phyloP scores from a whole-genome alignment of 2,888 invertebrate species.

The Trichacis sp. region DNA sequence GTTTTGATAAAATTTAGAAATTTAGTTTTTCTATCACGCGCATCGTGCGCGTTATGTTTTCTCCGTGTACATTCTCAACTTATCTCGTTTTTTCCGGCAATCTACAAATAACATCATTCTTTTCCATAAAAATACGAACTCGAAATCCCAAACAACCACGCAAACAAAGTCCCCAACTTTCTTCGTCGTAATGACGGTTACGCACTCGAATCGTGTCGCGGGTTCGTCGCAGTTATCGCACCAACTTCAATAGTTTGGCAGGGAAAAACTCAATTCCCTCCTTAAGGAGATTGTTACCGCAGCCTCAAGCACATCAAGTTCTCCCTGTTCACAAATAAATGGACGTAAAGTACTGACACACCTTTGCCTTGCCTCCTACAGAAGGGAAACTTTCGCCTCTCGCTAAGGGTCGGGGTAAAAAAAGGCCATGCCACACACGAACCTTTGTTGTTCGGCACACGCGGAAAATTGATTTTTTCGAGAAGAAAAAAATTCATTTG shows the following conservation, averaged over 20 bases:
- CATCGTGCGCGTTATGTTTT: too few relatives aligned
- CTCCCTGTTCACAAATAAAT: slow-evolving; percentile 19
- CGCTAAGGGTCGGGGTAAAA: slow-evolving; percentile 2
- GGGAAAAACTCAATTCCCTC: slow-evolving; percentile 15
- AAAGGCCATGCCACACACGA: not conserved
- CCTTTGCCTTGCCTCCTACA: slow-evolving; percentile 9
- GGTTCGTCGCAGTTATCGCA: slow-evolving; percentile 1
- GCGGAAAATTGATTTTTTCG: slow-evolving; percentile 17
- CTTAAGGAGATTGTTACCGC: slow-evolving; percentile 31
- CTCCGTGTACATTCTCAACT: too few relatives aligned
- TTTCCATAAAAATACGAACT: too few relatives aligned
- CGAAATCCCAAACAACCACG: too few relatives aligned
- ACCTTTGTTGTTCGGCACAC: slow-evolving; percentile 18
- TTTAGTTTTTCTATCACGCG: too few relatives aligned
- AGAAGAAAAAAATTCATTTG: slow-evolving; percentile 22
- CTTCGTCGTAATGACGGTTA: not conserved
- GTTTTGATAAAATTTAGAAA: too few relatives aligned
- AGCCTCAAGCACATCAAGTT: slow-evolving; percentile 18
- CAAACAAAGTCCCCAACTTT: not conserved
- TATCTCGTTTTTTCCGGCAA: too few relatives aligned
- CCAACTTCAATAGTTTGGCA: slow-evolving; percentile 14
- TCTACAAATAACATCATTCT: too few relatives aligned
- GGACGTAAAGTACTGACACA: slow-evolving; percentile 24
- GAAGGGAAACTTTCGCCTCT: slow-evolving; percentile 10
- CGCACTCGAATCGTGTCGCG: slow-evolving; percentile 13